Percentiles rank a stretch among this genome's conserved stretches.
Evolutionary conservation across 1,140 invertebrate species (phyloP).

Genomic region (Hyphantria cunea): DNA sequence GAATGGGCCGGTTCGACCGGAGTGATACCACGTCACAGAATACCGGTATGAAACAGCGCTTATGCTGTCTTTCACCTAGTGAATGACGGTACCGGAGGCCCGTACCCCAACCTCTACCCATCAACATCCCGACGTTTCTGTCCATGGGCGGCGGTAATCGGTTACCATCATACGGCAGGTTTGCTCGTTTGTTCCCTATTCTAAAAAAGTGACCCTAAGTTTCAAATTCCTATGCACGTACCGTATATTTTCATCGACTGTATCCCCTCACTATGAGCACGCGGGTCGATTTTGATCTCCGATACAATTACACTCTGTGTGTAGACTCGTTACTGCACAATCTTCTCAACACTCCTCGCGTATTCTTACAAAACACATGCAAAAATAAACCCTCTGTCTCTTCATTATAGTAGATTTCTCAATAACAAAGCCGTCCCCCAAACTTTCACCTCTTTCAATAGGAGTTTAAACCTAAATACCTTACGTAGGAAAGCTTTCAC

Average conservation of each 20-base stretch:
- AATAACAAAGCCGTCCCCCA: slow-evolving; percentile 42
- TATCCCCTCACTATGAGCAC: slow-evolving; percentile 46
- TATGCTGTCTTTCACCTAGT: no score
- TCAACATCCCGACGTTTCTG: no score
- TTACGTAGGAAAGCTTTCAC: slow-evolving; percentile 79
- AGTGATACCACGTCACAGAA: no score
- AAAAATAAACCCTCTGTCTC: slow-evolving; percentile 45
- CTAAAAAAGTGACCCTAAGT: slow-evolving; percentile 5
- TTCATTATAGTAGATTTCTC: slow-evolving; percentile 43
- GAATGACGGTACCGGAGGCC: no score
- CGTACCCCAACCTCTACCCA: no score
- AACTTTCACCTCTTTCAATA: slow-evolving; percentile 81
- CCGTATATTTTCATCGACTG: slow-evolving; percentile 38
- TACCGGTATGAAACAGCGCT: no score
- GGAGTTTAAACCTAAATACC: slow-evolving; percentile 81
- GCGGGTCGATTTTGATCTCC: slow-evolving; percentile 70
- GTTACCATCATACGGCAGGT: no score
- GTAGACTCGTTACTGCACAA: slow-evolving; percentile 77
- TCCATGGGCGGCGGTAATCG: no score
- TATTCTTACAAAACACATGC: slow-evolving; percentile 18
- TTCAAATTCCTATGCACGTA: slow-evolving; percentile 9
- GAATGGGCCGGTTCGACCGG: no score
- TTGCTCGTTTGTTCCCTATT: no score
- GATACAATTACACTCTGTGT: slow-evolving; percentile 79
- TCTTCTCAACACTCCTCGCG: slow-evolving; percentile 70